A percentile compares a stretch with the other conserved stretches of the same genome.
These are phyloP conservation scores for Aethina tumida DNA, from an alignment of 1,140 invertebrate species.

Conservation along the genomic window DNA sequence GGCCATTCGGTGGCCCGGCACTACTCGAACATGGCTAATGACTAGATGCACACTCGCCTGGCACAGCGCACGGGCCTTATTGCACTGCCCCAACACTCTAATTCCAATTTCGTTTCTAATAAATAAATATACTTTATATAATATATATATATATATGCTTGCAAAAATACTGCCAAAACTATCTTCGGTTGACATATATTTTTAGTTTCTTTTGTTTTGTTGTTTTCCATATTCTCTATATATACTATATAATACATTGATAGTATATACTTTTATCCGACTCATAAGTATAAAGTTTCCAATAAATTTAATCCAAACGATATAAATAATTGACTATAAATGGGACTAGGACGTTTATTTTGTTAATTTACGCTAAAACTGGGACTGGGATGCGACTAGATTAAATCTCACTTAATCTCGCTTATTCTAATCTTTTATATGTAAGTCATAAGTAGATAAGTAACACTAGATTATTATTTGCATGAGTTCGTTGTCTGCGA, in stretches of 20 bases:
- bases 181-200: constrained; percentile 25
- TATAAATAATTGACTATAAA: constrained; percentile 33
- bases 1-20: constrained; percentile 18
- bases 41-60: constrained; percentile 37
- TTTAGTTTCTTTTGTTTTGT: constrained; percentile 17
- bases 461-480: constrained; percentile 28
- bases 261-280: neutral
- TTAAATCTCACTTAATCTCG: constrained; percentile 20
- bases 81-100: constrained; percentile 26
- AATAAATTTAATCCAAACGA: constrained; percentile 13
- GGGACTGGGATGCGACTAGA: constrained; percentile 20
- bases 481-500: constrained; percentile 45
- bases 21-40: constrained; percentile 27
- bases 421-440: constrained; percentile 21
- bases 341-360: constrained; percentile 27
- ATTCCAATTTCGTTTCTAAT: constrained; percentile 8
- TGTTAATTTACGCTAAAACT: constrained; percentile 7
- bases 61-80: constrained; percentile 29
- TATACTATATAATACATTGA: constrained; percentile 12
- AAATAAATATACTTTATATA: constrained; percentile 16
- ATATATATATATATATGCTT: constrained; percentile 24
- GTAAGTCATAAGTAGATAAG: constrained; percentile 8
- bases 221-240: constrained; percentile 5
- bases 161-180: constrained; percentile 38
- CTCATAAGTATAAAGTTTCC: constrained; percentile 2